These are phyloP conservation scores for Volucella zonaria DNA, from an alignment of 2,888 invertebrate species.

Conservation along the genomic window DNA sequence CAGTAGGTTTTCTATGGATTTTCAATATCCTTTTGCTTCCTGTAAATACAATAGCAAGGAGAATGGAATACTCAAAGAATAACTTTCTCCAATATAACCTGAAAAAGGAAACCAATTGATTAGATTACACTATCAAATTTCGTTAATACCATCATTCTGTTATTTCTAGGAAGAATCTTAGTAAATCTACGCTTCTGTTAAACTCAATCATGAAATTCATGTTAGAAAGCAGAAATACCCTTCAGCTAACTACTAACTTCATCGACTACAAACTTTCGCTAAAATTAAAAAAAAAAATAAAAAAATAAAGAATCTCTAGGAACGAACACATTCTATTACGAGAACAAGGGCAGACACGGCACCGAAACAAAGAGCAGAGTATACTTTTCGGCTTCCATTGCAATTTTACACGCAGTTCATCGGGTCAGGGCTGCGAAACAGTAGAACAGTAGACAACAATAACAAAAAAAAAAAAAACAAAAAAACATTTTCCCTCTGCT, in stretches of 20 bases:
- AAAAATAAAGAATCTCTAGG: neutral
- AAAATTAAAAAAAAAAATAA: neutral
- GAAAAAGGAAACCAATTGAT: too few species aligned
- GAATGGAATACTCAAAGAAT: too few species aligned
- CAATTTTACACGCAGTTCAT: constrained; percentile 21
- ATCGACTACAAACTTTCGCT: neutral
- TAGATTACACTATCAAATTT: too few species aligned
- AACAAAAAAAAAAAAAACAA: constrained; percentile 2
- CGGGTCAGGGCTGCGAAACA: constrained; percentile 30
- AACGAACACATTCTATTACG: constrained; percentile 7
- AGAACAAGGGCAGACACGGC: constrained; percentile 7
- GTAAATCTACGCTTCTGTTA: neutral
- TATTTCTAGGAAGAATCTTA: neutral
- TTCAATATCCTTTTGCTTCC: too few species aligned
- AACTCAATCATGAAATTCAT: constrained; percentile 7
- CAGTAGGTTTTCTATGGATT: too few species aligned
- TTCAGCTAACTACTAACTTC: neutral
- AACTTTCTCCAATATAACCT: too few species aligned
- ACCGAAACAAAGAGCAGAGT: constrained; percentile 16
- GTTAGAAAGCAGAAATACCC: neutral
- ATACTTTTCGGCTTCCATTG: neutral
- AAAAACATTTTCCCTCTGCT: constrained; percentile 6
- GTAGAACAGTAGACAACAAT: constrained; percentile 32
- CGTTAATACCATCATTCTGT: too few species aligned
- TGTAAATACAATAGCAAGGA: too few species aligned